Base-by-base conservation (phyloP, 2,888 invertebrate species). In the Tanytarsus gracilentus region DNA sequence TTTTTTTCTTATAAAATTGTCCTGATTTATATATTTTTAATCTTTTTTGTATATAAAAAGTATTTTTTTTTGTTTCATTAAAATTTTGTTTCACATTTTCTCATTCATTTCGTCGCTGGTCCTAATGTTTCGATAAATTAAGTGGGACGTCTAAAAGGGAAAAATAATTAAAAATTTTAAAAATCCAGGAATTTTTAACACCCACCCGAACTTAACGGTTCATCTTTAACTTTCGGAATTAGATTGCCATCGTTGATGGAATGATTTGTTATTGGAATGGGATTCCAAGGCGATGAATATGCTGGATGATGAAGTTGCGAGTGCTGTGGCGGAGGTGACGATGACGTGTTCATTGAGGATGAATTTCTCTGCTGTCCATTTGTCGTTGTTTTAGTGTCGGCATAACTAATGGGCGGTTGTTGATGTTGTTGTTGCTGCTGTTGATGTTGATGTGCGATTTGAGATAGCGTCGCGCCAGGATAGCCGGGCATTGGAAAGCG, bases 41-140 rank as follows among this genome's bases (percentile, higher is more conserved):
- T n/a, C n/a, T n/a, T n/a, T n/a, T n/a, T n/a, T n/a, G n/a, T n/a
- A n/a, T n/a, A n/a, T n/a, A n/a, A n/a, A n/a, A n/a, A n/a, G n/a
- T n/a, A n/a, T n/a, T n/a, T 33, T 9, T 33, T 44, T 18, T 44
- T 44, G 44, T 44, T 44, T 16, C 33, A 29, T 27, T 33, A 40
- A 33, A 55, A 25, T 25, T 30, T 55, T 55, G 49, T 49, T 26
- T 11, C 9, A n/a, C 25, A 14, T 25, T 27, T 18, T 27, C 2
- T 7, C 18, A 30, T 7, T 30, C n/a, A 5, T 8, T 9, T 8
- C 16, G 16, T 48, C 25, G n/a, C 14, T 58, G 30, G 58, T 48
- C 29, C 58, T 58, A 81, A 79, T 89, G 88, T 80, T 90, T 90
- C 71, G 89, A 90, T 78, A 90, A 79, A 78, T 90, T 90, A 74